phyloP scores from a whole-genome alignment of 2,888 invertebrate species.

The Leptogaster cylindrica region DNA sequence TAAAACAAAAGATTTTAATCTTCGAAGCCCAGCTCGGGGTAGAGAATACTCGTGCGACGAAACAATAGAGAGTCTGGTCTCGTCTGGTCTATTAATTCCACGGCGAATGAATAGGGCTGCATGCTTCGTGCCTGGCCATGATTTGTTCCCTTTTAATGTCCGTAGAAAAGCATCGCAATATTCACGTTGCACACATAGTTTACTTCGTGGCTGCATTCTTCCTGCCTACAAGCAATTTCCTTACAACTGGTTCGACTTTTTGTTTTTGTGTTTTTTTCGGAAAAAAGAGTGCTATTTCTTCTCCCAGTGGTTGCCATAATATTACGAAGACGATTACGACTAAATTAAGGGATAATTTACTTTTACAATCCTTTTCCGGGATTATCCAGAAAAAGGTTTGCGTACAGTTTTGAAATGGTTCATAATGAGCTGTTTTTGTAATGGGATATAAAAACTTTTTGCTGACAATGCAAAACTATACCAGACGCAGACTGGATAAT shows the following conservation, averaged over 20 bases:
- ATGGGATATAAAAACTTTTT: too few species aligned
- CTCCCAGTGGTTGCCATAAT: not conserved
- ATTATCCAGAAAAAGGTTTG: too few species aligned
- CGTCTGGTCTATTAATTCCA: conserved; percentile 46
- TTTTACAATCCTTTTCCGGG: too few species aligned
- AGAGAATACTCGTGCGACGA: conserved; percentile 19
- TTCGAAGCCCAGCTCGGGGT: conserved; percentile 17
- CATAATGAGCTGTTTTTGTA: too few species aligned
- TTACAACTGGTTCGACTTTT: conserved; percentile 11
- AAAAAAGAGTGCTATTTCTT: not conserved
- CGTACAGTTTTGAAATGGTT: too few species aligned
- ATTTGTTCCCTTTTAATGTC: conserved; percentile 19
- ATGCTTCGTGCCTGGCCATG: conserved; percentile 32
- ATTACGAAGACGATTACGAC: conserved; percentile 10
- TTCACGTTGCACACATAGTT: not conserved
- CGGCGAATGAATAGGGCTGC: conserved; percentile 42
- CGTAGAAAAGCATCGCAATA: not conserved
- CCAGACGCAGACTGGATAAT: too few species aligned
- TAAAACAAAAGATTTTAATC: conserved; percentile 34
- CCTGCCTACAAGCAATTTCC: conserved; percentile 20
- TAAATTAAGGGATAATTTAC: conserved; percentile 22
- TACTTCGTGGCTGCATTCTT: not conserved
- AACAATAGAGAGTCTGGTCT: conserved; percentile 39
- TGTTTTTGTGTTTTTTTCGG: not conserved
- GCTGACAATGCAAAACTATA: too few species aligned